Evolutionary conservation across 2,797 vertebrate species (phyloP), one percentile per base, ranked within the genome.

Genomic region (Falco berigora): DNA sequence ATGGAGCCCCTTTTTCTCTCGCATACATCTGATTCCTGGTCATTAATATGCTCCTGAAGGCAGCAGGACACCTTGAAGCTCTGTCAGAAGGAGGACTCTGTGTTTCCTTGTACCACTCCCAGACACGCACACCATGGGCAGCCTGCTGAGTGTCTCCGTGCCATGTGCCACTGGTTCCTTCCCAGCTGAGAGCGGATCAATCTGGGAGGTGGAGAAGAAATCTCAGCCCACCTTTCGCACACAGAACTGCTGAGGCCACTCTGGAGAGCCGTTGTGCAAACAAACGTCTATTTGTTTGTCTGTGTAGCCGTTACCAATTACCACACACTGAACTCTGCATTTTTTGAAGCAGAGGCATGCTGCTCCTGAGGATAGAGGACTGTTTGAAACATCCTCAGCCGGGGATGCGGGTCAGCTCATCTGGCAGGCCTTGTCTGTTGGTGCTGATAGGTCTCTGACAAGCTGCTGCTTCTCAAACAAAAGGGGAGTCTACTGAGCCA

Each of bases 221-320:
- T 66, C 67, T 71, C 56, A 16, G 12, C 64, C 67, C 66, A 47
- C 82, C 72, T 63, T 10, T 10, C 2, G 2, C 61, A 46, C 9
- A 24, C 74, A 22, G 53, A 58, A 12, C 24, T 52, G 30, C 5
- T 0, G 44, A 75, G 73, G 71, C 82, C 10, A 4, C 87, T 84
- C 94, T 80, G 67, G 53, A 77, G 91, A 92, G 69, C 82, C 90
- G 81, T 17, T 90, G 75, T 83, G 72, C 62, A 87, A 71, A 92
- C 89, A 89, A 59, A 74, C 9, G 16, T 61, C 84, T 79, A 13
- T 79, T 89, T 95, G 91, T 82, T 85, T 89, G 63, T 91, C 92
- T 87, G 92, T 71, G 47, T 79, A 75, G 63, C 76, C 40, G 1
- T 0, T 21, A 50, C 78, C 69, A 86, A 72, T 89, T 75, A 46